A percentile compares a stretch with the other conserved stretches of the same genome.
Conservation (phyloP, 2,888 invertebrate genomes). For the Phalangium opilio region DNA sequence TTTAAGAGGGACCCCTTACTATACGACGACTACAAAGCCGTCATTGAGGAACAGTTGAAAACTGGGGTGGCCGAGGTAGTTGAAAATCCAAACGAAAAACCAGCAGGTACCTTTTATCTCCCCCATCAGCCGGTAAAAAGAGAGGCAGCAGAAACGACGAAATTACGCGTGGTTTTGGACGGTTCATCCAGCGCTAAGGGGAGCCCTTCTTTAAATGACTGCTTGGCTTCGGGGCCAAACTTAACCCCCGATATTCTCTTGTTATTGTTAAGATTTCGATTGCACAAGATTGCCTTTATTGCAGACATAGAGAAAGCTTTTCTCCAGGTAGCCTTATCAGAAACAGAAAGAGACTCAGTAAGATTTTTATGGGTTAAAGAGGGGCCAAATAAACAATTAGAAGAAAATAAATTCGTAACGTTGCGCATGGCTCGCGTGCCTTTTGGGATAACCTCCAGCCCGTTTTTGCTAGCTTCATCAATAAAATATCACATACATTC, state of each 20-base stretch:
- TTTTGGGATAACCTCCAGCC: constrained; percentile 3
- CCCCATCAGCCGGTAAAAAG: too few relatives aligned
- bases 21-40: too few relatives aligned
- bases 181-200: constrained; percentile 5
- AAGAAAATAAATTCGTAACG: too few relatives aligned
- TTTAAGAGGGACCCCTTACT: too few relatives aligned
- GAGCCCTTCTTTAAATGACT: constrained; percentile 5
- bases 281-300: constrained; percentile 8
- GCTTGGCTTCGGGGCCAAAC: constrained; percentile 5
- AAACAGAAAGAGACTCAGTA: constrained; percentile 5
- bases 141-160: not conserved
- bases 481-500: constrained; percentile 1
- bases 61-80: too few relatives aligned
- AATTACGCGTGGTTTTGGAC: constrained; percentile 6
- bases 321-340: constrained; percentile 5
- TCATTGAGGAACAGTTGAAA: too few relatives aligned
- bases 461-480: constrained; percentile 1
- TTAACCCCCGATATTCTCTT: constrained; percentile 1
- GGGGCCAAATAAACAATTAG: too few relatives aligned
- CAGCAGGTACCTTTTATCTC: too few relatives aligned
- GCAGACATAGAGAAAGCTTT: constrained; percentile 11
- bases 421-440: not conserved
- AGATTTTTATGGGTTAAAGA: constrained; percentile 8
- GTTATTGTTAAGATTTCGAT: constrained; percentile 11
- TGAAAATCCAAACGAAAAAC: too few relatives aligned